Base-by-base conservation (phyloP, 1,140 invertebrate genomes). In the Drosophila serrata region DNA sequence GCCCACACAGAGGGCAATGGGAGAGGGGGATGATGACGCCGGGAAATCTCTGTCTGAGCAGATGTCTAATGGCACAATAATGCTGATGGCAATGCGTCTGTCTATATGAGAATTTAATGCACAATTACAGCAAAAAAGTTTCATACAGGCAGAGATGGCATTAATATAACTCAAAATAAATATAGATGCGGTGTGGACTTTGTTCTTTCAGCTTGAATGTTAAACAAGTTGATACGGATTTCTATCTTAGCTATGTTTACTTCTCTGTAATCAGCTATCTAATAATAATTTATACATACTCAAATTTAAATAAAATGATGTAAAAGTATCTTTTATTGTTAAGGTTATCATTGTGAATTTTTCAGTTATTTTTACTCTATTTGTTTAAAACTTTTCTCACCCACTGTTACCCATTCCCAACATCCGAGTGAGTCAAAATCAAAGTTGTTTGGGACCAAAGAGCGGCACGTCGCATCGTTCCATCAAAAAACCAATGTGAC, bases 61-160 rank as follows among this genome's bases (percentile, higher is more conserved):
- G 75, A 77, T 79, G 76, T 76, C 76, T 88, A 88, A 88, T 88
- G 63, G 70, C 17, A 43, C 46, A 86, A 79, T 86, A 79, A 86
- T 82, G 75, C 73, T 58, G 56, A 45, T 65, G 65, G 81, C 43
- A 73, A 40, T 70, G 62, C 49, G 39, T 56, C 55, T 56, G 63
- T 65, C 64, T 76, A 49, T 35, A 70, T 37, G 35, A 45, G 19
- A 67, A 40, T 65, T 67, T 56, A 80, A 65, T 60, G 31, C 29
- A 72, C 58, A 79, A 33, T 72, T 48, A 11, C 43, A 39, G 48
- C 3, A 29, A 64, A 39, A 39, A 72, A 82, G 58, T 79, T 40
- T 67, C 40, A 6, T 15, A 55, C 22, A 5, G 13, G 5, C 12
- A 46, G 24, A 64, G 27, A 33, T n/a, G 37, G 24, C 17, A 19